These are phyloP conservation scores for Entomobrya proxima DNA, from an alignment of 2,888 invertebrate genomes.

Conservation along the genomic window DNA sequence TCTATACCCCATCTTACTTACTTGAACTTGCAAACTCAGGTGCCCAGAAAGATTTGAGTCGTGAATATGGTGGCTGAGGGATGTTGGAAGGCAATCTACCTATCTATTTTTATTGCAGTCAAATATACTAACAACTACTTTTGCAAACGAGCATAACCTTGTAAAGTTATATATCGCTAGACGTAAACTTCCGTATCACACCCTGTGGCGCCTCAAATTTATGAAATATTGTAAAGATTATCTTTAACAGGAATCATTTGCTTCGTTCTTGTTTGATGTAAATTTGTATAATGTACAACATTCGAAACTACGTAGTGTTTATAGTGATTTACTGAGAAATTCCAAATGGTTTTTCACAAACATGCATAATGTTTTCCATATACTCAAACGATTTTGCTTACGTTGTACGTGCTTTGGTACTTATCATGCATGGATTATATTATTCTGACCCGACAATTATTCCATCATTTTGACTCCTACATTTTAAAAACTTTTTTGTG, in stretches of 20 bases:
- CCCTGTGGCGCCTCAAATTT: conserved; percentile 66
- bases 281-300: conserved; percentile 8
- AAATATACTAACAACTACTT: conserved; percentile 37
- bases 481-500: no score
- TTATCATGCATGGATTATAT: no score
- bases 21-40: no score
- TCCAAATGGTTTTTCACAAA: conserved; percentile 26
- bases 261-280: background rate
- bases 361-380: no score
- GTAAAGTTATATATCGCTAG: conserved; percentile 44
- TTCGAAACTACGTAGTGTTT: background rate
- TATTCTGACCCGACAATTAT: no score
- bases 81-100: conserved; percentile 32
- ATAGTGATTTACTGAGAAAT: background rate
- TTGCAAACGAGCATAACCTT: conserved; percentile 57
- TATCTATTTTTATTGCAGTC: conserved; percentile 11
- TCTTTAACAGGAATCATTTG: conserved; percentile 57
- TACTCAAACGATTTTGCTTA: no score
- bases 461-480: no score
- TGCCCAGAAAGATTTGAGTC: background rate
- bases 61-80: background rate
- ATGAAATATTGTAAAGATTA: conserved; percentile 52
- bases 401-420: no score
- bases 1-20: no score
- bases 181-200: conserved; percentile 67